phyloP scores from a whole-genome alignment of 2,797 vertebrate genomes.

The Crenuchus spilurus region DNA sequence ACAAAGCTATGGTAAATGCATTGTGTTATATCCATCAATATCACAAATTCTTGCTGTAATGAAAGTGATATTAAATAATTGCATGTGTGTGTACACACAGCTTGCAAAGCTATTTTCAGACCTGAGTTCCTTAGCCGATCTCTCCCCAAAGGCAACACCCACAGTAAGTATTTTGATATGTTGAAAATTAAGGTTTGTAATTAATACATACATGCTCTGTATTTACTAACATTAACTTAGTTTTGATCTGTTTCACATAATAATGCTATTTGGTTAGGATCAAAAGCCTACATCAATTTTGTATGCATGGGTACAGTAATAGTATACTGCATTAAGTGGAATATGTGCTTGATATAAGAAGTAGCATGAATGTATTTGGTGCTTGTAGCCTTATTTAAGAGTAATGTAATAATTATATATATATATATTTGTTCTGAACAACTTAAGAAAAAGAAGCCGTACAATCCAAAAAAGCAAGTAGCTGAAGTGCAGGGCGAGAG shows the following conservation, averaged over 20 bases:
- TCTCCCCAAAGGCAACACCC: conserved; percentile 78
- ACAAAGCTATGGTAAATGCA: conserved; percentile 90
- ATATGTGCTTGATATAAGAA: no score
- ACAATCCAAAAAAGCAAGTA: conserved; percentile 71
- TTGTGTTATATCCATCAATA: not conserved
- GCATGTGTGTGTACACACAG: conserved; percentile 69
- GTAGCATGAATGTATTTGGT: no score
- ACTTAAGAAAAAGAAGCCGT: conserved; percentile 81
- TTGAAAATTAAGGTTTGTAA: no score
- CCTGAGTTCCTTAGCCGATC: conserved; percentile 84
- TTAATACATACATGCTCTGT: no score
- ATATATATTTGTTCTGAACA: no score
- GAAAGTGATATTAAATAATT: not conserved
- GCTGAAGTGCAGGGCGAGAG: conserved; percentile 75
- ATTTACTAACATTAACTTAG: no score
- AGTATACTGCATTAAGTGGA: no score
- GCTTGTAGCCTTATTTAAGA: not conserved
- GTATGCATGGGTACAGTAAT: no score
- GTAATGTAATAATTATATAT: not conserved
- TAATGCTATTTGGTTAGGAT: no score
- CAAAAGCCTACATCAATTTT: no score
- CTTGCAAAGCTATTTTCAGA: conserved; percentile 92
- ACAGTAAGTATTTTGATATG: conserved; percentile 74
- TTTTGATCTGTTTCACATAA: no score
- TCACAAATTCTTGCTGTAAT: not conserved